These are phyloP conservation scores for Hyles vespertilio DNA, from an alignment of 1,140 invertebrate species.

Conservation along the genomic window DNA sequence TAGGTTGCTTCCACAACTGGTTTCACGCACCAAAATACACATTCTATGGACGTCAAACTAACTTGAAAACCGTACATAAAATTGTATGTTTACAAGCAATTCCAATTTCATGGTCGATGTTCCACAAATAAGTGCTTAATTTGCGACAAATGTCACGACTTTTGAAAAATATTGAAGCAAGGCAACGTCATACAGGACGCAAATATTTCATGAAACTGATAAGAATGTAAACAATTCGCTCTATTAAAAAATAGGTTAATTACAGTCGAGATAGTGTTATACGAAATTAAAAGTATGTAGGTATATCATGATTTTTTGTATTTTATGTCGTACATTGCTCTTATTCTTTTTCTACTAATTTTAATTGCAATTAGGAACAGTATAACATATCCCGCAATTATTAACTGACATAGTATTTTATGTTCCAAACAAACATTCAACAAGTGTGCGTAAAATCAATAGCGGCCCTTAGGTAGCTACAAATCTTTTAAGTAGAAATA, in stretches of 20 bases:
- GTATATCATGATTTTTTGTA: no score
- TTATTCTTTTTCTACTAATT: no score
- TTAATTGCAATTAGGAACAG: no score
- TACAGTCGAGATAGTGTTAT: constrained; percentile 4
- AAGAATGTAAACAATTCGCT: constrained; percentile 1
- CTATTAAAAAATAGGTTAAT: constrained; percentile 8
- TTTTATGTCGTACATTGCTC: no score
- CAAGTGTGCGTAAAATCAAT: constrained; percentile 40
- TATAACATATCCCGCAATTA: no score
- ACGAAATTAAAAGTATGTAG: neutral
- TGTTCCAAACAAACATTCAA: constrained; percentile 35
- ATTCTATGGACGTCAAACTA: no score
- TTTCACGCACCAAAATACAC: no score
- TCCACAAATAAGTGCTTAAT: constrained; percentile 1
- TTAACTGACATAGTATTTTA: neutral
- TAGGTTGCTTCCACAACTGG: no score
- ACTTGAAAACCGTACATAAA: neutral
- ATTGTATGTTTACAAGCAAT: constrained; percentile 2
- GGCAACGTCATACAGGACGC: neutral
- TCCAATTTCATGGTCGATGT: neutral
- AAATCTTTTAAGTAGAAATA: neutral
- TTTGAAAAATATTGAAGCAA: neutral
- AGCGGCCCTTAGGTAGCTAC: constrained; percentile 7
- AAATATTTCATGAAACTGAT: constrained; percentile 6
- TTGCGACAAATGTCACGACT: constrained; percentile 7